Evolutionary conservation across 2,113 vertebrate genomes (phyloP), one percentile per base, ranked within the genome.

Genomic region (Empidonax traillii): DNA sequence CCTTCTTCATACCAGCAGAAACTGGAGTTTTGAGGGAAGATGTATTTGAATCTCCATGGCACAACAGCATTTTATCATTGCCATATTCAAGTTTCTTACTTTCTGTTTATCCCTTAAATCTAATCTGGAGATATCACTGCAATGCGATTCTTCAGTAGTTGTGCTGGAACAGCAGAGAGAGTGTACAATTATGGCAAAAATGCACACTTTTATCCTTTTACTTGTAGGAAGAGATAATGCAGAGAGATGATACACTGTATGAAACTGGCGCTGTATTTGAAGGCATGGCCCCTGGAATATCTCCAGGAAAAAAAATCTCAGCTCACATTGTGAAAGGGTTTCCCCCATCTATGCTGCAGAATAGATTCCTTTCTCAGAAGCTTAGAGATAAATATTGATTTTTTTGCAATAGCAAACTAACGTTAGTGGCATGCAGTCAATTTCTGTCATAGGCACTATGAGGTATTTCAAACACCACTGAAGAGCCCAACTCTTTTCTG

Each of bases 261-360:
- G 71, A 76, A 82, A 88, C 14, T 80, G 47, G 41, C 44, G 31
- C 25, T 84, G 37, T 52, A 39, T 71, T 85, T 58, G 21, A 51
- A 66, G 58, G 65, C 85, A 84, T 65, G 80, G 80, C 52, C 73
- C 19, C 80, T 95, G 92, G 88, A 92, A 81, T 7, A 4, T 89
- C 73, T 96, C 90, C 92, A 97, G 76, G 53, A 93, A 87, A 91
- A 65, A 66, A 87, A 56, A 59, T 44, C 41, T 67, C 61, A 37
- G 31, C 61, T 93, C 31, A 46, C 10, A 5, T 14, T 47, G 35
- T 58, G 47, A 84, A 74, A 84, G 85, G 94, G 56, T 72, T 97
- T 97, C 23, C 93, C 91, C 39, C 61, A 61, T 75, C 85, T 33
- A 9, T 61, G 56, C 69, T 81, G 76, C 14, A 90, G 72, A 75